Conservation (phyloP, 2,797 vertebrate species). For the Sphenopsis melanotis region DNA sequence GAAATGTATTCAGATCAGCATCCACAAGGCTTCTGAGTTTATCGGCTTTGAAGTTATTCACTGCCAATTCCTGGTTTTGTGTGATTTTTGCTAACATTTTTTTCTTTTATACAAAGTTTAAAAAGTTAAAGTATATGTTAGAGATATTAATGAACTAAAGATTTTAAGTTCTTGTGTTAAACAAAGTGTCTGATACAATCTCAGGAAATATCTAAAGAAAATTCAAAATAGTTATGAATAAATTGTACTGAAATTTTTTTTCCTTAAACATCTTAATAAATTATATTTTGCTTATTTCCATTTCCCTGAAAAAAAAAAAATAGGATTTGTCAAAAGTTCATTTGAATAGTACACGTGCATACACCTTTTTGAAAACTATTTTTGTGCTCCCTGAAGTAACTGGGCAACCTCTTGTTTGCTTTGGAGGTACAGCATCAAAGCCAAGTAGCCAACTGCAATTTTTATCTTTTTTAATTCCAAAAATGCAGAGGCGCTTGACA, state of each 20-base stretch:
- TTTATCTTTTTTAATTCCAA: background rate
- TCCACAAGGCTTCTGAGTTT: conserved; percentile 85
- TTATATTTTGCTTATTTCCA: conserved; percentile 84
- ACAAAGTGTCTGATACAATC: conserved; percentile 67
- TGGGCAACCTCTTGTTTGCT: background rate
- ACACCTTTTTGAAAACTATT: background rate
- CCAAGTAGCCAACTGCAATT: background rate
- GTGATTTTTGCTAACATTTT: conserved; percentile 8
- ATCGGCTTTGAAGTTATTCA: conserved; percentile 64
- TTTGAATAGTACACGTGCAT: background rate
- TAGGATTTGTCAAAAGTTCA: background rate
- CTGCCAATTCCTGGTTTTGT: conserved; percentile 68
- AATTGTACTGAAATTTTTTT: conserved; percentile 25
- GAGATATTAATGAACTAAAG: conserved; percentile 46
- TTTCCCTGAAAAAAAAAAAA: conserved; percentile 56
- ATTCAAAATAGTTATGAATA: conserved; percentile 52
- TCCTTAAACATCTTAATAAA: conserved; percentile 74
- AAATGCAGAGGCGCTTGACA: background rate
- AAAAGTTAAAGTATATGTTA: conserved; percentile 53
- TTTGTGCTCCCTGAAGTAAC: background rate
- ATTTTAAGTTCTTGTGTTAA: conserved; percentile 2
- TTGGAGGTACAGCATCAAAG: background rate
- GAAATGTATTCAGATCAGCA: conserved; percentile 79
- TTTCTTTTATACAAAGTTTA: conserved; percentile 49
- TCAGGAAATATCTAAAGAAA: conserved; percentile 65